phyloP scores from a whole-genome alignment of 2,113 vertebrate species.

The Phaethon lepturus region DNA sequence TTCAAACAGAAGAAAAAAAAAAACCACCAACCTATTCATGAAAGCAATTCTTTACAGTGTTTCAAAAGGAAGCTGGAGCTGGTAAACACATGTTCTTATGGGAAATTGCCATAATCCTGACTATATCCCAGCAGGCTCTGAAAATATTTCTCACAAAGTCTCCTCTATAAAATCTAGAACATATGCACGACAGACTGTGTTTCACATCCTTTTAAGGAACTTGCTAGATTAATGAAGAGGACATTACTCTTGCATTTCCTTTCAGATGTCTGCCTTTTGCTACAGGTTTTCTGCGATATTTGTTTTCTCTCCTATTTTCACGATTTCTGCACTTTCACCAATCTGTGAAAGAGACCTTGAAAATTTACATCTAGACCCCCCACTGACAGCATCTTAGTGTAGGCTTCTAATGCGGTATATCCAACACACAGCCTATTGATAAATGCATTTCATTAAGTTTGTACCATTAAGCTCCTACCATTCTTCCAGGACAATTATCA shows the following conservation, averaged over 20 bases:
- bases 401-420: background rate
- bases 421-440: background rate
- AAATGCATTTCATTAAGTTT: constrained; percentile 50
- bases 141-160: constrained; percentile 69
- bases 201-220: constrained; percentile 59
- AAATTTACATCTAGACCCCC: constrained; percentile 7
- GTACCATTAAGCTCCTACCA: constrained; percentile 30
- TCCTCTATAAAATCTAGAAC: constrained; percentile 68
- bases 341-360: constrained; percentile 1
- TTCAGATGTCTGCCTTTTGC: background rate
- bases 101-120: constrained; percentile 61
- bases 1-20: constrained; percentile 41
- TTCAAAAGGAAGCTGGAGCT: constrained; percentile 71
- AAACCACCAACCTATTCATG: constrained; percentile 4
- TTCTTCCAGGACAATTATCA: constrained; percentile 54
- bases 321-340: background rate
- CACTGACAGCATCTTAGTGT: constrained; percentile 6
- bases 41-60: constrained; percentile 41
- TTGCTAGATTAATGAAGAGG: constrained; percentile 21
- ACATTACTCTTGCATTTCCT: background rate
- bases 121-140: constrained; percentile 62
- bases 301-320: background rate
- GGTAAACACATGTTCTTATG: constrained; percentile 77
- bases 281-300: background rate
- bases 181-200: constrained; percentile 43